Evolutionary conservation across 2,888 invertebrate genomes (phyloP).

Genomic region (Heliconius erato): DNA sequence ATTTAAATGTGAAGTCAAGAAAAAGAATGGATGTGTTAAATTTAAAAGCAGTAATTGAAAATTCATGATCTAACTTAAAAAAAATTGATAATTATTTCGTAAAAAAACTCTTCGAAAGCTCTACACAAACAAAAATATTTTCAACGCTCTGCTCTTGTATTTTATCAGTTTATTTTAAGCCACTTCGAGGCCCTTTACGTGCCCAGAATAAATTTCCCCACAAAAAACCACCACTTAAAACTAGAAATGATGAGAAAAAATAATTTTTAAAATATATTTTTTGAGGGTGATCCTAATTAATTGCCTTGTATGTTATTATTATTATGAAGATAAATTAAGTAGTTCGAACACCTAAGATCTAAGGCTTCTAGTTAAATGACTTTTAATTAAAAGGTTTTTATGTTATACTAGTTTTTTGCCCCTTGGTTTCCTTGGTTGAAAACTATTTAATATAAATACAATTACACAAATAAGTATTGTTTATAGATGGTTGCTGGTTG

Average conservation of each 20-base stretch:
- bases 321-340: slow-evolving; percentile 4
- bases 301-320: slow-evolving; percentile 4
- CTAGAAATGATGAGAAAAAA: slow-evolving; percentile 40
- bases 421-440: too few species aligned
- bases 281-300: slow-evolving; percentile 26
- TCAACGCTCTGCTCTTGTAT: slow-evolving; percentile 48
- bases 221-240: slow-evolving; percentile 42
- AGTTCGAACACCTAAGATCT: not conserved
- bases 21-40: too few species aligned
- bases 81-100: not conserved
- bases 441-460: too few species aligned
- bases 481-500: too few species aligned
- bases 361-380: not conserved
- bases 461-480: too few species aligned
- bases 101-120: slow-evolving; percentile 41
- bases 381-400: not conserved
- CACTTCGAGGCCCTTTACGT: slow-evolving; percentile 53
- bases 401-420: too few species aligned
- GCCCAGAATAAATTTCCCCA: slow-evolving; percentile 56
- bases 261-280: slow-evolving; percentile 22
- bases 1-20: too few species aligned
- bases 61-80: not conserved
- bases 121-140: slow-evolving; percentile 37
- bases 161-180: slow-evolving; percentile 57
- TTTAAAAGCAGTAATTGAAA: too few species aligned